These are phyloP conservation scores for Netelia fuscicornis DNA, from an alignment of 2,888 invertebrate species.

Conservation along the genomic window DNA sequence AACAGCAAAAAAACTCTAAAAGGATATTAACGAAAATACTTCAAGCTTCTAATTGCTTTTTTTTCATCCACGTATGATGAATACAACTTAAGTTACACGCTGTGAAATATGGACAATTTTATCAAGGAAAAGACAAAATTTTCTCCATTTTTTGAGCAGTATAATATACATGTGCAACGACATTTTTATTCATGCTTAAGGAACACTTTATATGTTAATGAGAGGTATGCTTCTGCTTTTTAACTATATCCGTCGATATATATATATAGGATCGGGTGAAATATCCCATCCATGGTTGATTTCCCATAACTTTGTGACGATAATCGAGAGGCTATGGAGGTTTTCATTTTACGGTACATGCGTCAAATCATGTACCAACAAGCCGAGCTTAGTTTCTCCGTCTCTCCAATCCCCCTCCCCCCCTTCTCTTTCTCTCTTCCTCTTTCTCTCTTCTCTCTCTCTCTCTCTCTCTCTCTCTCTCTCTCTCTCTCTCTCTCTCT, in stretches of 20 bases:
- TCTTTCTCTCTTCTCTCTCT: not conserved
- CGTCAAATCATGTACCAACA: constrained; percentile 16
- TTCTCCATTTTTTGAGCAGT: no score
- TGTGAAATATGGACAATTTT: no score
- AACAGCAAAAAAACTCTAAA: no score
- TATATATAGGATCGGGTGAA: constrained; percentile 34
- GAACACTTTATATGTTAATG: constrained; percentile 33
- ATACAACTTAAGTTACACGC: no score
- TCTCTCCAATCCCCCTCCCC: not conserved
- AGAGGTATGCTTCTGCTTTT: constrained; percentile 11
- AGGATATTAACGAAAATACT: no score
- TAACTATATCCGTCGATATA: not conserved
- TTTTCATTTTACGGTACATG: constrained; percentile 32
- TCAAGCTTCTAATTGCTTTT: no score
- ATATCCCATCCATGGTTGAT: constrained; percentile 15
- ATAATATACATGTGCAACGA: not conserved
- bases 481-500: not conserved
- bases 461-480: not conserved
- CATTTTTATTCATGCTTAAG: not conserved
- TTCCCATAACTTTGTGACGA: constrained; percentile 23
- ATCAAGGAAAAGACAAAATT: no score
- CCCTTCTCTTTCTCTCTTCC: no score
- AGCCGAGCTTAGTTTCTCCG: constrained; percentile 7
- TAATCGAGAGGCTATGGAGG: constrained; percentile 8
- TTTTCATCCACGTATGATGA: no score